phyloP scores from a whole-genome alignment of 2,797 vertebrate species.

The Sebastes paucispinis region DNA sequence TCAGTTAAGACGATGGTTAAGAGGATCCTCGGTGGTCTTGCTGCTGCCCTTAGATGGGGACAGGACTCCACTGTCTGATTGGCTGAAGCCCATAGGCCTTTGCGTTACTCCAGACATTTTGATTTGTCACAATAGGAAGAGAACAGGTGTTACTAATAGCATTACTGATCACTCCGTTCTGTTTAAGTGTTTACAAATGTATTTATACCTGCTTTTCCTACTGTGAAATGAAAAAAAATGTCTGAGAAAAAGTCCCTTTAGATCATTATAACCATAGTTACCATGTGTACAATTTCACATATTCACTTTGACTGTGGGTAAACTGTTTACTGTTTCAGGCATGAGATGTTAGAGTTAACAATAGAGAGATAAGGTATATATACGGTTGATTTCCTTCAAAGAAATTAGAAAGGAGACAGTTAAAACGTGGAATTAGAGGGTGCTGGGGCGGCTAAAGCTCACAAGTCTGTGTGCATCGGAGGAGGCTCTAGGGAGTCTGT shows the following conservation, averaged over 20 bases:
- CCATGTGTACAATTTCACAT: neutral
- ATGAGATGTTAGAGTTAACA: neutral
- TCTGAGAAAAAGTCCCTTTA: too few species aligned
- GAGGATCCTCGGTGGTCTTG: neutral
- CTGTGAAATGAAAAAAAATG: too few species aligned
- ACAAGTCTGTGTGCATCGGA: neutral
- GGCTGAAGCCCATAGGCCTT: neutral
- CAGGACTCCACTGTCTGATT: neutral
- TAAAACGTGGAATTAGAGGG: neutral
- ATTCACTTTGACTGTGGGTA: neutral
- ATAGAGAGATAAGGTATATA: neutral
- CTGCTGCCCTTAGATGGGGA: neutral
- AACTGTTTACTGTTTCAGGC: neutral
- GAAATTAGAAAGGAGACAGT: neutral
- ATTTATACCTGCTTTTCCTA: too few species aligned
- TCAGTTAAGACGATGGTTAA: neutral
- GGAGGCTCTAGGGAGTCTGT: neutral
- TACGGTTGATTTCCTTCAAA: neutral
- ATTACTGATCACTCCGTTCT: neutral
- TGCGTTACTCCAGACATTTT: neutral
- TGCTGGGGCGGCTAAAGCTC: neutral
- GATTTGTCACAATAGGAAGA: neutral
- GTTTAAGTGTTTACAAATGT: neutral
- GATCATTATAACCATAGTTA: too few species aligned
- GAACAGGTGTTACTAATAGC: neutral